These are phyloP conservation scores for Automeris io DNA, from an alignment of 2,888 invertebrate species.

Conservation along the genomic window DNA sequence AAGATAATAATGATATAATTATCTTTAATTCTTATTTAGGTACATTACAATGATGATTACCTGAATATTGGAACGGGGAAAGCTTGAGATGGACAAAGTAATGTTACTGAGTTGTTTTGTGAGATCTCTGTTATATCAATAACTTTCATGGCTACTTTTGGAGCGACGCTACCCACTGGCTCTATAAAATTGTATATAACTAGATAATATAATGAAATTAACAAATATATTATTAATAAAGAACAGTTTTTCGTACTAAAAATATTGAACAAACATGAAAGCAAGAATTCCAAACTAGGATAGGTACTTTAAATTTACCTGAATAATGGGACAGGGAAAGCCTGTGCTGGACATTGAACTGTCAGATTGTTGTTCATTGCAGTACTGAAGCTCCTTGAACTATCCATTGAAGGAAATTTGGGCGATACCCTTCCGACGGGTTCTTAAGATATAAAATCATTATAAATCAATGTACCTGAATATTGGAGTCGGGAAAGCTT, in stretches of 20 bases:
- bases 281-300: too few relatives aligned
- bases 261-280: too few relatives aligned
- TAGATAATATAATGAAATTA: conserved; percentile 15
- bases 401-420: conserved; percentile 79
- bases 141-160: conserved; percentile 79
- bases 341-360: conserved; percentile 85
- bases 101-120: conserved; percentile 46
- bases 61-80: conserved; percentile 82
- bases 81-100: conserved; percentile 81
- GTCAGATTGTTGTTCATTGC: conserved; percentile 73
- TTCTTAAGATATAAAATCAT: conserved; percentile 66
- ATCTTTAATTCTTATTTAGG: conserved; percentile 10
- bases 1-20: conserved; percentile 28
- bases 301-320: too few relatives aligned
- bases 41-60: conserved; percentile 50
- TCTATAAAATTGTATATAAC: conserved; percentile 63
- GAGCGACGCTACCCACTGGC: conserved; percentile 82
- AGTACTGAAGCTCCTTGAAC: conserved; percentile 78
- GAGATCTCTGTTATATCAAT: conserved; percentile 64
- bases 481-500: conserved; percentile 84
- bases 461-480: conserved; percentile 78
- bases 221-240: too few relatives aligned
- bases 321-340: conserved; percentile 84
- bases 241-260: too few relatives aligned
- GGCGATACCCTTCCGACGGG: conserved; percentile 80